Conservation (phyloP, 2,888 invertebrate genomes). For the Trichacis sp. region DNA sequence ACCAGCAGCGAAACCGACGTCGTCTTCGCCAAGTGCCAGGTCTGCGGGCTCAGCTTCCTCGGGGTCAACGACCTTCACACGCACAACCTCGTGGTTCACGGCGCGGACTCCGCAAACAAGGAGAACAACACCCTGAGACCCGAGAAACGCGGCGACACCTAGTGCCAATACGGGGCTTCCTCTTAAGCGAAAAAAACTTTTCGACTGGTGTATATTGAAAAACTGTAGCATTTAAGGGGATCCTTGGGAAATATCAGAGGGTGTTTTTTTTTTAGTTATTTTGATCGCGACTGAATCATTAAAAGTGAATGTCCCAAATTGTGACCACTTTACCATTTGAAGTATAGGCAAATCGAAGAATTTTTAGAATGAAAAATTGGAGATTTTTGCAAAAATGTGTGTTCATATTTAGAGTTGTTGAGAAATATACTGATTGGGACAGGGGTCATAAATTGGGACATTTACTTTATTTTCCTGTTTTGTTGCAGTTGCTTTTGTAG, state of each 20-base stretch:
- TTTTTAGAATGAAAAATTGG: too few species aligned
- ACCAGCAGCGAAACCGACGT: slow-evolving; percentile 25
- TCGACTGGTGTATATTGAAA: slow-evolving; percentile 3
- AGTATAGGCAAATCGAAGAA: too few species aligned
- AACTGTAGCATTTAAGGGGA: slow-evolving; percentile 26
- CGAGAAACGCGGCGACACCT: slow-evolving; percentile 75
- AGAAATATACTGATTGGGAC: too few species aligned
- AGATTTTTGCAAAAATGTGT: too few species aligned
- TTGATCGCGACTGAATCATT: too few species aligned
- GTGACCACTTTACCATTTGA: too few species aligned
- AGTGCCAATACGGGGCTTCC: slow-evolving; percentile 72
- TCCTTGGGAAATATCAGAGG: slow-evolving; percentile 15
- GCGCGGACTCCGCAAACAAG: slow-evolving; percentile 63
- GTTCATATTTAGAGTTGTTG: too few species aligned
- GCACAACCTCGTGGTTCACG: slow-evolving; percentile 62
- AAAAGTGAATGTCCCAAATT: too few species aligned
- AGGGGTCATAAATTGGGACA: too few species aligned
- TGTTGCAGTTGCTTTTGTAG: too few species aligned
- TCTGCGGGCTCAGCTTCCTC: slow-evolving; percentile 55
- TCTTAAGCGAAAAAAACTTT: neutral
- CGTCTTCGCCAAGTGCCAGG: slow-evolving; percentile 54
- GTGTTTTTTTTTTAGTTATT: neutral
- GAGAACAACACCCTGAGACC: slow-evolving; percentile 69
- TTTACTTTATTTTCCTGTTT: too few species aligned
- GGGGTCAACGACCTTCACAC: slow-evolving; percentile 58